Evolutionary conservation across 2,113 vertebrate genomes (phyloP), one percentile per base, ranked within the genome.

Genomic region (Xiphias gladius): DNA sequence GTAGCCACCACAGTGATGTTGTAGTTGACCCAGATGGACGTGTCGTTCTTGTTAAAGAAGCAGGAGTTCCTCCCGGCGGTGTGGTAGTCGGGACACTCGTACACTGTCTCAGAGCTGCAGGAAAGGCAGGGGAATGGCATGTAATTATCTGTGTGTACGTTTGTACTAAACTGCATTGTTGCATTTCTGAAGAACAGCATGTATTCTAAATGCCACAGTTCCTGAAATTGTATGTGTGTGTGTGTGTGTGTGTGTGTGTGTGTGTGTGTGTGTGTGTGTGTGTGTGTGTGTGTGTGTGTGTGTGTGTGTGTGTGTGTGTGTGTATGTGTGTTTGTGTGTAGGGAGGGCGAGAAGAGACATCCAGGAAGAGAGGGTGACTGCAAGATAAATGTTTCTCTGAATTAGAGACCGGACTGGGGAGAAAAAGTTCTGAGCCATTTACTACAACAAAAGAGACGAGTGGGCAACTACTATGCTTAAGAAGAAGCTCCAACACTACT

Each of bases 1-100:
- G 91, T 96, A 80, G 98, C 98, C 48, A 92, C 96, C 58, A 99
- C 93, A 0, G 93, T 96, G 93, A 99, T 96, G 94, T 96, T 90
- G 37, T 99, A 99, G 24, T 93, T 94, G 52, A 94, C 93, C 98
- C 97, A 97, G 32, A 97, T 90, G 17, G 95, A 96, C 0, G 97
- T 98, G 72, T 97, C 86, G 9, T 96, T 96, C 95, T 96, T 98
- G 91, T 95, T 95, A 69, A 99, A 99, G 94, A 96, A 98, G 88
- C 98, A 99, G 85, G 97, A 97, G 91, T 97, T 97, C 68, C 95
- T 91, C 13, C 98, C 98, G 0, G 96, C 94, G 0, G 96, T 97
- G 85, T 19, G 78, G 89, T 99, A 99, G 92, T 99, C 97, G 4
- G 97, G 96, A 89, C 98, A 99, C 90, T 98, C 96, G 50, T 94